These are phyloP conservation scores for Trididemnum nubilum DNA, from an alignment of 23 tunicate species.

Conservation along the genomic window DNA sequence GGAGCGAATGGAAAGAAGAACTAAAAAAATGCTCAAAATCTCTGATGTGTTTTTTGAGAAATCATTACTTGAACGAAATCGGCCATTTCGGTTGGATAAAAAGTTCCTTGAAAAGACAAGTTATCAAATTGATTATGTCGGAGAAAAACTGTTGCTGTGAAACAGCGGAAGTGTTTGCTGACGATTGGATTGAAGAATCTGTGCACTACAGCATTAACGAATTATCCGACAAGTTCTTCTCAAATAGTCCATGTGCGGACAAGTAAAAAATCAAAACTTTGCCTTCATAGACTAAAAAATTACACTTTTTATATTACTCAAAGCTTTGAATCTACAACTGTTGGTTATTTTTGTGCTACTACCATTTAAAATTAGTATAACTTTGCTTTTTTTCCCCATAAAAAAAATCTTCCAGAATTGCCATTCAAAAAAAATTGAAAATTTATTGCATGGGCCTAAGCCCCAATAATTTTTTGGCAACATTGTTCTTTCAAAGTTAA, in stretches of 20 bases:
- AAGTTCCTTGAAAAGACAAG: neutral
- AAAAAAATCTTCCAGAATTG: too few species aligned
- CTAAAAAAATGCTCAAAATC: slow-evolving; percentile 15
- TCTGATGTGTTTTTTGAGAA: slow-evolving; percentile 5
- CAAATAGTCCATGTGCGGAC: neutral
- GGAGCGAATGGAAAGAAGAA: slow-evolving; percentile 45
- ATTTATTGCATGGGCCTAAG: too few species aligned
- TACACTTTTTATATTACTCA: too few species aligned
- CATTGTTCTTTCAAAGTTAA: too few species aligned
- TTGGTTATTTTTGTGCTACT: too few species aligned
- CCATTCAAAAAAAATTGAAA: too few species aligned
- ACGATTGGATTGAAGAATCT: slow-evolving; percentile 9
- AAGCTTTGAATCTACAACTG: too few species aligned
- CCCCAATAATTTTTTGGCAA: too few species aligned
- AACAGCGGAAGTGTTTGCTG: neutral
- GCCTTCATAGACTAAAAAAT: too few species aligned
- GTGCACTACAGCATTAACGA: neutral
- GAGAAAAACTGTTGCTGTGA: slow-evolving; percentile 2
- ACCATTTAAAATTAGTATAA: too few species aligned
- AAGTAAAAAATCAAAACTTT: neutral
- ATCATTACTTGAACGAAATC: slow-evolving; percentile 17
- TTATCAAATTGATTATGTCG: neutral
- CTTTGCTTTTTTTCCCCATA: too few species aligned
- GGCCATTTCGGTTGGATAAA: neutral
- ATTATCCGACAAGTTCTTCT: neutral